A percentile compares a stretch with the other conserved stretches of the same genome.
Conservation (phyloP, 1,140 invertebrate species). For the Pachypeltis micranthus region DNA sequence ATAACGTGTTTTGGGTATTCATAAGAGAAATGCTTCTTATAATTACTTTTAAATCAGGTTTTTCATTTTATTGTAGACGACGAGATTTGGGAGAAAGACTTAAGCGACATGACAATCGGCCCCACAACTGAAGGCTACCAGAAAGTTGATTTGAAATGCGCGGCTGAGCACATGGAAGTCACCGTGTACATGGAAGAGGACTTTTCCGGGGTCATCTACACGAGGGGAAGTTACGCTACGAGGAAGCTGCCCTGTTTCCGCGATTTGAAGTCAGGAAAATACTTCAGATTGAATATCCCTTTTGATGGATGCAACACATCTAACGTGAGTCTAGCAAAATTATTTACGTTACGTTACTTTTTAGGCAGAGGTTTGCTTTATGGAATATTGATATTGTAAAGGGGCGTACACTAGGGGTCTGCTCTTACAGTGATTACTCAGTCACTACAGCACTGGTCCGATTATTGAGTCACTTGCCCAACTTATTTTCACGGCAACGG, state of each 20-base stretch:
- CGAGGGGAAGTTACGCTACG: slow-evolving; percentile 44
- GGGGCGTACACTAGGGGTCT: too few relatives aligned
- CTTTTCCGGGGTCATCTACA: slow-evolving; percentile 49
- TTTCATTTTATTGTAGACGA: not conserved
- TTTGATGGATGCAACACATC: slow-evolving; percentile 43
- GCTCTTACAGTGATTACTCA: too few relatives aligned
- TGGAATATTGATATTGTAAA: too few relatives aligned
- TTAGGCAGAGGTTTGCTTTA: too few relatives aligned
- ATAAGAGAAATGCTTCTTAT: too few relatives aligned
- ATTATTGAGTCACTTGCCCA: too few relatives aligned
- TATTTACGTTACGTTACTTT: too few relatives aligned
- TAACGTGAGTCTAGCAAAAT: slow-evolving; percentile 31
- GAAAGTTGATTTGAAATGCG: slow-evolving; percentile 40
- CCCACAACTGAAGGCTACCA: slow-evolving; percentile 42
- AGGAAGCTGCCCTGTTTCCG: slow-evolving; percentile 41
- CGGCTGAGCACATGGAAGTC: slow-evolving; percentile 42
- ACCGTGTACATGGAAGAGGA: slow-evolving; percentile 41
- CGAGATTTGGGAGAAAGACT: slow-evolving; percentile 40
- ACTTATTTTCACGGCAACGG: too few relatives aligned
- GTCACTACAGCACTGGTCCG: too few relatives aligned
- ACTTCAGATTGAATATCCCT: slow-evolving; percentile 42
- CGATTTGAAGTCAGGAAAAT: slow-evolving; percentile 36
- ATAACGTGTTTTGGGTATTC: too few relatives aligned
- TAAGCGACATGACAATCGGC: slow-evolving; percentile 43
- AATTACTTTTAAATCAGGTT: too few relatives aligned